A percentile compares a stretch with the other conserved stretches of the same genome.
Evolutionary conservation across 2,797 vertebrate species (phyloP).

Genomic region (Phataginus tetradactyla): DNA sequence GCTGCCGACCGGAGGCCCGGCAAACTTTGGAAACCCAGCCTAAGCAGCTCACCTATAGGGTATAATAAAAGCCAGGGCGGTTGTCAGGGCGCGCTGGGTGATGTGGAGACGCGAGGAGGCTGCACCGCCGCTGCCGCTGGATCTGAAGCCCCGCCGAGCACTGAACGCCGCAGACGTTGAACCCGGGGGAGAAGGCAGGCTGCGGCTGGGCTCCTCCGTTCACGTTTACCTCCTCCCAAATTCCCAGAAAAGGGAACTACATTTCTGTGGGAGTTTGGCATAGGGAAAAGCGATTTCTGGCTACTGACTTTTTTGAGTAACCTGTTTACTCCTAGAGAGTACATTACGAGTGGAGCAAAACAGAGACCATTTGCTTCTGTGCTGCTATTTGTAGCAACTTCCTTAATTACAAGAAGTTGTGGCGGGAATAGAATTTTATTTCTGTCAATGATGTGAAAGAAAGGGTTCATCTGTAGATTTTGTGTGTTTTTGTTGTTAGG

Average conservation of each 20-base stretch:
- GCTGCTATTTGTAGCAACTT: constrained; percentile 70
- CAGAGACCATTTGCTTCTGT: constrained; percentile 12
- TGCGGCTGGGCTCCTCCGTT: not conserved
- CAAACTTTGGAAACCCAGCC: constrained; percentile 64
- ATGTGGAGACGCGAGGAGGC: not conserved
- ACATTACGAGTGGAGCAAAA: constrained; percentile 33
- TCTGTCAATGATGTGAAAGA: constrained; percentile 50
- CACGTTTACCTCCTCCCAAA: not conserved
- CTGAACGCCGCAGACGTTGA: not conserved
- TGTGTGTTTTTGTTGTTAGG: constrained; percentile 32
- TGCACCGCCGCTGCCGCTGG: not conserved
- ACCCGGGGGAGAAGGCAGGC: not conserved
- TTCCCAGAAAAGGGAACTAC: not conserved
- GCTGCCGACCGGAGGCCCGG: not conserved
- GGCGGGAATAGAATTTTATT: constrained; percentile 66
- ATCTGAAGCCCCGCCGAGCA: not conserved
- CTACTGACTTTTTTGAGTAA: constrained; percentile 57
- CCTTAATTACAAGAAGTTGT: constrained; percentile 63
- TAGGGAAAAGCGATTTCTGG: not conserved
- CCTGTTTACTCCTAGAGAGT: constrained; percentile 54
- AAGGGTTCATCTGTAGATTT: constrained; percentile 39
- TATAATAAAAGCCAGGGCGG: not conserved
- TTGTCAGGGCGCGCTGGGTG: not conserved
- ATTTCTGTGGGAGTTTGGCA: not conserved
- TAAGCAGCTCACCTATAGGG: not conserved